Evolutionary conservation across 2,888 invertebrate genomes (phyloP), one percentile per base, ranked within the genome.

Genomic region (Meiosimyza decipiens): DNA sequence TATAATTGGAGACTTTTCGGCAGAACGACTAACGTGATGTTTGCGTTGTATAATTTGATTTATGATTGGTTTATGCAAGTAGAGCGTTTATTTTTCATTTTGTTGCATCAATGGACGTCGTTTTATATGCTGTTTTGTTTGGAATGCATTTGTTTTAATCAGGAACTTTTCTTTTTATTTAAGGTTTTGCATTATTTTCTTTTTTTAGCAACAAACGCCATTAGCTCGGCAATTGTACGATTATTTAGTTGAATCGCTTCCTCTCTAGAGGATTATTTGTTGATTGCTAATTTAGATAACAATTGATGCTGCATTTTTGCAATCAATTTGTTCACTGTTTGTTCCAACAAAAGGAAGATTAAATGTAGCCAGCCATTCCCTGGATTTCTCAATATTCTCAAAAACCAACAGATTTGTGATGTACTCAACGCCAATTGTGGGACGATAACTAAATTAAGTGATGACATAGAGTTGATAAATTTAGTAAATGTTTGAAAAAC

Each of bases 361-460:
- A 88, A 94, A 93, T 84, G 93, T 92, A 87, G 90, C 91, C 87
- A 98, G 91, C 92, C 97, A 98, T 87, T 95, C 94, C 88, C 92
- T 89, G 89, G 95, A 95, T 88, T 95, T 94, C 87, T 93, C 92
- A 86, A 89, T 89, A 81, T 93, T 92, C 84, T 92, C 91, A 91
- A 97, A 97, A 86, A 94, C 95, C 91, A 98, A 91, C 90, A 95
- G 93, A 88, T 92, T 92, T 87, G 91, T 89, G 89, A 98, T 90
- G 91, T 93, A 94, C 87, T 92, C 92, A 89, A 96, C 91, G 83
- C 94, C 92, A 90, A 98, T 91, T 88, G 90, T 92, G 89, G 95
- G 97, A 85, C 97, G 97, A 91, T 95, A 97, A 91, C 97, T 97
- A 93, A 87, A 92, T 69, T 33, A 66, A 59, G 51, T 72, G 71